phyloP scores from a whole-genome alignment of 2,797 vertebrate species.

The Sebastes nivosus region DNA sequence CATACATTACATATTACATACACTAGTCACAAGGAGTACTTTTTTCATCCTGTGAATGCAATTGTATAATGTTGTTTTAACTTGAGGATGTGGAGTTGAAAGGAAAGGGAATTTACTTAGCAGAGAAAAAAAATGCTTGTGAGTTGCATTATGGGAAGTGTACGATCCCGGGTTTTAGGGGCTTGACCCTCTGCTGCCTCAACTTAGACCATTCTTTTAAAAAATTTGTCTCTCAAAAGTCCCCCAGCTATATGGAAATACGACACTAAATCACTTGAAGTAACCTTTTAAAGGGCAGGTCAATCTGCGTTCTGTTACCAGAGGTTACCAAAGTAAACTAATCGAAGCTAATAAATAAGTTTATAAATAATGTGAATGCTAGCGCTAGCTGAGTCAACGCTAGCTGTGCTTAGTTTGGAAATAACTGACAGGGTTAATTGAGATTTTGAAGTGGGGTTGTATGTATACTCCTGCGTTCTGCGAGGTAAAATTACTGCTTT shows the following conservation, averaged over 20 bases:
- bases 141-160: not conserved
- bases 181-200: not conserved
- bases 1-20: not conserved
- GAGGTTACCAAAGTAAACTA: too few relatives aligned
- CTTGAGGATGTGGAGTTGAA: not conserved
- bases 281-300: not conserved
- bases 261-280: not conserved
- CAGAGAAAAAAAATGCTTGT: not conserved
- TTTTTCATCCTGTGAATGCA: not conserved
- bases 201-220: not conserved
- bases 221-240: not conserved
- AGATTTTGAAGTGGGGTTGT: too few relatives aligned
- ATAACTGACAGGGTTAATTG: too few relatives aligned
- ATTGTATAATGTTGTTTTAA: not conserved
- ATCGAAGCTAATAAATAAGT: too few relatives aligned
- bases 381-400: too few relatives aligned
- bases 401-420: too few relatives aligned
- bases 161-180: not conserved
- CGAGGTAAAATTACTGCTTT: too few relatives aligned
- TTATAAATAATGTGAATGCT: too few relatives aligned
- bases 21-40: not conserved
- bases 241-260: not conserved
- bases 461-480: too few relatives aligned
- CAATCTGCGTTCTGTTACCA: too few relatives aligned
- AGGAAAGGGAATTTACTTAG: not conserved